Conservation (phyloP, 2,797 vertebrate genomes). For the Lophotriccus pileatus region DNA sequence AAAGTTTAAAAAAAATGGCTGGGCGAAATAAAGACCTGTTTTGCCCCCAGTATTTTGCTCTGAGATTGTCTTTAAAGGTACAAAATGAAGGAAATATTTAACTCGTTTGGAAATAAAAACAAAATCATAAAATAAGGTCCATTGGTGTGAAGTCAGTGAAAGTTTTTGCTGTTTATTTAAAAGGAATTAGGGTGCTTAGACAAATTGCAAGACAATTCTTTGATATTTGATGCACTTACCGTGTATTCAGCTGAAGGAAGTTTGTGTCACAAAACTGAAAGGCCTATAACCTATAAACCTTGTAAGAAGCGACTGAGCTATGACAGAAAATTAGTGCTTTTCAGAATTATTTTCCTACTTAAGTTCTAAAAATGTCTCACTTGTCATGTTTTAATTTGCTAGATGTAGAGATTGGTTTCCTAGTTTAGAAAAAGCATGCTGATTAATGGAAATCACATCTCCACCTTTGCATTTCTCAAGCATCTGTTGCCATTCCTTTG, state of each 20-base stretch:
- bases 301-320: background rate
- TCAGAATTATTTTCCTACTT: background rate
- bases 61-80: background rate
- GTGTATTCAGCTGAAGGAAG: background rate
- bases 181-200: background rate
- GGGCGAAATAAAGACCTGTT: background rate
- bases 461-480: conserved; percentile 3
- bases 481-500: background rate
- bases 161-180: background rate
- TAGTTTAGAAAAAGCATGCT: background rate
- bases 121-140: background rate
- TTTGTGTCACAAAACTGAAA: background rate
- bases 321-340: background rate
- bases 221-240: background rate
- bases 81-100: background rate
- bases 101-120: background rate
- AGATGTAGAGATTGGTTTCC: background rate
- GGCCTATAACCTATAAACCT: background rate
- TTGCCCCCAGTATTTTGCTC: background rate
- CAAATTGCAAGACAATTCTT: background rate
- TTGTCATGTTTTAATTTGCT: background rate
- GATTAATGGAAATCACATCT: background rate
- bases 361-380: background rate
- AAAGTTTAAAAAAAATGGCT: background rate
- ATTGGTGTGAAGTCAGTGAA: background rate